Evolutionary conservation across 2,113 vertebrate genomes (phyloP).

Genomic region (Mastomys coucha): DNA sequence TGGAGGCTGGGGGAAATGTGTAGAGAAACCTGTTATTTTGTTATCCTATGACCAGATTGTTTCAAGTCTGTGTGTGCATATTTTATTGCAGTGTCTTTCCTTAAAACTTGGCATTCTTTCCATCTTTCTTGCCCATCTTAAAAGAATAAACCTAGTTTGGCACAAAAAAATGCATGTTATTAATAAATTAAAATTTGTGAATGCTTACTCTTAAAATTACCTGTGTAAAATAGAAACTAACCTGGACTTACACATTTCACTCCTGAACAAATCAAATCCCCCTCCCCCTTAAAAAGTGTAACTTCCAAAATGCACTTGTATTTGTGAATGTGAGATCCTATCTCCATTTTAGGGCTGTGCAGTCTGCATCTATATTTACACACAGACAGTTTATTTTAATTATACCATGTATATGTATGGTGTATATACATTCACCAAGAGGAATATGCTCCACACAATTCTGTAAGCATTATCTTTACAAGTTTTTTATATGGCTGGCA

Average conservation of each 20-base stretch:
- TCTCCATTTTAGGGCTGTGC: conserved; percentile 8
- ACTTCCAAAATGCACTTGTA: conserved; percentile 44
- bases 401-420: conserved; percentile 38
- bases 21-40: conserved; percentile 82
- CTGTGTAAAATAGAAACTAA: conserved; percentile 58
- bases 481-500: conserved; percentile 43
- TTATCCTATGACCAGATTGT: conserved; percentile 82
- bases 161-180: conserved; percentile 66
- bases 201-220: conserved; percentile 71
- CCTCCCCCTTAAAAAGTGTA: conserved; percentile 37
- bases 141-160: conserved; percentile 64
- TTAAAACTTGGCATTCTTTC: conserved; percentile 78
- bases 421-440: conserved; percentile 57
- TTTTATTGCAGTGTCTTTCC: conserved; percentile 75
- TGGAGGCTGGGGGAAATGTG: conserved; percentile 53
- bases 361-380: conserved; percentile 74
- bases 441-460: conserved; percentile 16
- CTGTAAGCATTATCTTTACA: conserved; percentile 49
- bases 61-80: conserved; percentile 81
- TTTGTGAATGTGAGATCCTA: conserved; percentile 58
- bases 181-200: conserved; percentile 76
- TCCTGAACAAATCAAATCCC: conserved; percentile 17
- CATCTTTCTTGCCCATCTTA: conserved; percentile 63
- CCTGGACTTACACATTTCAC: not conserved
- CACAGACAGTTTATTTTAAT: conserved; percentile 71